phyloP scores from a whole-genome alignment of 2,797 vertebrate genomes.

The Huso huso region DNA sequence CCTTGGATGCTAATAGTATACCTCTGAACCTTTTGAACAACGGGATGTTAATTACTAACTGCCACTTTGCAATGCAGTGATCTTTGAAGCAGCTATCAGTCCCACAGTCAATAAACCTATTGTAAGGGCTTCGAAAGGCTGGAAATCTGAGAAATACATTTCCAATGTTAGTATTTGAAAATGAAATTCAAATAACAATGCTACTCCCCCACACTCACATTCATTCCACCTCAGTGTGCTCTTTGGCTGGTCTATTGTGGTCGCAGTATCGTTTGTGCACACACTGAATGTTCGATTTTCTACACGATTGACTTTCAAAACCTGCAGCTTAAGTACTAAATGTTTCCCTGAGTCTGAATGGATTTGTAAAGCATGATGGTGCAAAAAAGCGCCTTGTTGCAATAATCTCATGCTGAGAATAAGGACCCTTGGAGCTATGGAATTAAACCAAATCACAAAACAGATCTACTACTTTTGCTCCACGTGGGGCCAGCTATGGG shows the following conservation, averaged over 20 bases:
- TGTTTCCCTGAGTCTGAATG: conserved; percentile 68
- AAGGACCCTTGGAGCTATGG: conserved; percentile 52
- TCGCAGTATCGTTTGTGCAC: conserved; percentile 52
- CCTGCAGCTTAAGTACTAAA: conserved; percentile 63
- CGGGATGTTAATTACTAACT: conserved; percentile 49
- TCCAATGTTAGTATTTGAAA: conserved; percentile 45
- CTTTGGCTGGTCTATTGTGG: conserved; percentile 45
- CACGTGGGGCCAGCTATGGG: conserved; percentile 44
- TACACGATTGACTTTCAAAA: conserved; percentile 70
- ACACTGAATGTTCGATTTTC: conserved; percentile 72
- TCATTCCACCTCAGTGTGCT: conserved; percentile 62
- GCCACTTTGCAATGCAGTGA: conserved; percentile 27
- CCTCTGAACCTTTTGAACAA: conserved; percentile 34
- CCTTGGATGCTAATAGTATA: conserved; percentile 30
- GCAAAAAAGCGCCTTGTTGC: conserved; percentile 46
- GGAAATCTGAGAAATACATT: conserved; percentile 61
- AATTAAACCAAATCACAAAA: conserved; percentile 56
- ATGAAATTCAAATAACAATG: conserved; percentile 57
- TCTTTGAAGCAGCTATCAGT: conserved; percentile 47
- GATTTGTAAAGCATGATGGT: conserved; percentile 50
- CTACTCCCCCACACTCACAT: conserved; percentile 52
- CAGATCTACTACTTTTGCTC: conserved; percentile 45
- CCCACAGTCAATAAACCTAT: conserved; percentile 41
- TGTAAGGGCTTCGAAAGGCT: conserved; percentile 50
- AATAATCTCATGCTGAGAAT: conserved; percentile 64